Evolutionary conservation across 1,140 invertebrate genomes (phyloP).

Genomic region (Scaptodrosophila lebanonensis): DNA sequence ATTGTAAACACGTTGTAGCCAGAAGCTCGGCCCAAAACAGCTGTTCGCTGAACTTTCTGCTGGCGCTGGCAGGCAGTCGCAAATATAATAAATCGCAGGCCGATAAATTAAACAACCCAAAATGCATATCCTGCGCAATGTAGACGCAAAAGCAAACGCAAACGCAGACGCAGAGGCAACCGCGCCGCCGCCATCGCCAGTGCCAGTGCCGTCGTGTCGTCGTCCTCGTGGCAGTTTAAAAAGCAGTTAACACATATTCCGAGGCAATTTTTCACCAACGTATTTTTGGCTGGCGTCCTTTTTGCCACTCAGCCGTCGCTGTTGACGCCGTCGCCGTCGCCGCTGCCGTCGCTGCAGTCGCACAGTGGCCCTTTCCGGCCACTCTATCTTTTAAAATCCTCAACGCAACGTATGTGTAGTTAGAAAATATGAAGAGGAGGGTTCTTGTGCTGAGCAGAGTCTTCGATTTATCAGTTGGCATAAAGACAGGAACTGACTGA

Average conservation of each 20-base stretch:
- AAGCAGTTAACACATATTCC: conserved; percentile 77
- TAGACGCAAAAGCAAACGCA: neutral
- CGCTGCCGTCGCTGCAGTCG: neutral
- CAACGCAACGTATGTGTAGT: too few relatives aligned
- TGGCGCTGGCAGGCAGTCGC: neutral
- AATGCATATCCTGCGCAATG: conserved; percentile 50
- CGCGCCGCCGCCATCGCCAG: conserved; percentile 14
- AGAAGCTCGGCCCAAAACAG: conserved; percentile 41
- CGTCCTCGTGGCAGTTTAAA: conserved; percentile 76
- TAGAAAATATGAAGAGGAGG: too few relatives aligned
- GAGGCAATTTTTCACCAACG: conserved; percentile 75
- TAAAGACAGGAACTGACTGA: too few relatives aligned
- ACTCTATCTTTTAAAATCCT: neutral
- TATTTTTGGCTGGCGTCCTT: conserved; percentile 63
- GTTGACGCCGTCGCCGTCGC: neutral
- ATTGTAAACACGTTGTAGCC: too few relatives aligned
- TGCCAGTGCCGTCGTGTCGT: conserved; percentile 49
- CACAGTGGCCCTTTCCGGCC: neutral
- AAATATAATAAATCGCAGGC: conserved; percentile 55
- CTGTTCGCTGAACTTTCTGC: conserved; percentile 48
- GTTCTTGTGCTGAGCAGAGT: too few relatives aligned
- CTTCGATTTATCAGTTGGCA: too few relatives aligned
- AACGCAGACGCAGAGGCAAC: neutral
- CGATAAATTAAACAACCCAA: conserved; percentile 55
- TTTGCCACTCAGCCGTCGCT: conserved; percentile 1